Evolutionary conservation across 1,140 invertebrate species (phyloP), one percentile per base, ranked within the genome.

Genomic region (Pseudomyrmex gracilis): DNA sequence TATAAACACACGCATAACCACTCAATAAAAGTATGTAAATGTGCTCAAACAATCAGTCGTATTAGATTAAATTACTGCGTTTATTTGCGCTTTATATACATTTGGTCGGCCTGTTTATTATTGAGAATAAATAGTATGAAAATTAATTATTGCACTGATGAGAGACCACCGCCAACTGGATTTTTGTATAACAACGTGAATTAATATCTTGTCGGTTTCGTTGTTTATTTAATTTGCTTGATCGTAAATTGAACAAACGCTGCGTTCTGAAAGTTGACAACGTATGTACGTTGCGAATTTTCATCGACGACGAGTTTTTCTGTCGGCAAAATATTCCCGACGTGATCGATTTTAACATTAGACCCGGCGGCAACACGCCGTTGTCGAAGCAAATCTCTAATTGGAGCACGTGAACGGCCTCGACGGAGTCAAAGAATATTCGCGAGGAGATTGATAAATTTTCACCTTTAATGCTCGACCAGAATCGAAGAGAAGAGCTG

Each of bases 381-480:
- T 34, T 5, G n/a, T 34, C 34, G n/a, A 12, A 34, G 10, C 64
- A 34, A 20, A 12, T 47, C 55, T 20, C 20, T 71, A 71, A 80
- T 80, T 80, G 43, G 66, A 60, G 12, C 47, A 17, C 58, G 34
- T 7, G 34, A 34, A 71, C 64, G 9, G 53, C 51, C 5, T 34
- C 34, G 34, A 2, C 20, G 24, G 45, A 20, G 47, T 34, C 22
- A 15, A 70, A 9, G 43, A 17, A 80, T 70, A 80, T 80, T 80
- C 15, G 17, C 43, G 15, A 15, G 49, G 12, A 58, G 12, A 58
- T 58, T 78, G 53, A 71, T 71, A 71, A 71, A 71, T 80, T 80
- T 60, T 71, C 64, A 8, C 4, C 63, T 57, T 24, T 49, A 68
- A 58, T 49, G 43, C 3, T 49, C 20, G 22, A 58, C 53, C 49